A percentile compares a stretch with the other conserved stretches of the same genome.
phyloP scores from a whole-genome alignment of 2,797 vertebrate species.

The Darevskia nairensis region DNA sequence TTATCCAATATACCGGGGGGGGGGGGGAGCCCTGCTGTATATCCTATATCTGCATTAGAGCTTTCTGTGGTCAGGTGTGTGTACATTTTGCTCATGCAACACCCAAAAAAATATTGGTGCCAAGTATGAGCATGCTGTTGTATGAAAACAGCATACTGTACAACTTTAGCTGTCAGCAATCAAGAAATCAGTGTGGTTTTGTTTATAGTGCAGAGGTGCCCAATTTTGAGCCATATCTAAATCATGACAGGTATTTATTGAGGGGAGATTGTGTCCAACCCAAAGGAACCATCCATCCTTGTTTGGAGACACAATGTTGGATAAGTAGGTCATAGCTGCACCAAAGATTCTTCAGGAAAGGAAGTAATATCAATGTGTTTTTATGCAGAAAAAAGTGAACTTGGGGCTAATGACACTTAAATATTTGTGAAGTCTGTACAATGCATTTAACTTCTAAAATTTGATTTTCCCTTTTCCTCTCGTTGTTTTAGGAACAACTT shows the following conservation, averaged over 20 bases:
- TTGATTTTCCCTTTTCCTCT: background rate
- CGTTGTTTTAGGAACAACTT: conserved; percentile 79
- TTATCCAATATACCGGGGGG: background rate
- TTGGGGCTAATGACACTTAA: background rate
- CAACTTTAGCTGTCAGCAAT: background rate
- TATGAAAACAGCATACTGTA: background rate
- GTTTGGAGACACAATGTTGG: background rate
- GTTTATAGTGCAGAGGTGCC: background rate
- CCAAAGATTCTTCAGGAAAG: background rate
- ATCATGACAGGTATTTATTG: background rate
- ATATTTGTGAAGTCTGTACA: background rate
- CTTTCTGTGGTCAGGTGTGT: background rate
- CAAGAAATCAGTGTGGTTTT: background rate
- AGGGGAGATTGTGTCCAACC: background rate
- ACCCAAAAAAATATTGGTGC: background rate
- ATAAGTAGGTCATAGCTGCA: background rate
- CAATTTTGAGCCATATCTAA: background rate
- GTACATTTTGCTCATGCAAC: background rate
- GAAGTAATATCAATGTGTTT: background rate
- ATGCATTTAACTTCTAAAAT: background rate
- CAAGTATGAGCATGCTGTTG: background rate
- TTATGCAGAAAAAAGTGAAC: background rate
- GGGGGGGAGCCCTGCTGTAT: background rate
- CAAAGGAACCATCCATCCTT: background rate
- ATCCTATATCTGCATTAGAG: background rate